Evolutionary conservation across 1,140 invertebrate genomes (phyloP).

Genomic region (Calephelis virginiensis): DNA sequence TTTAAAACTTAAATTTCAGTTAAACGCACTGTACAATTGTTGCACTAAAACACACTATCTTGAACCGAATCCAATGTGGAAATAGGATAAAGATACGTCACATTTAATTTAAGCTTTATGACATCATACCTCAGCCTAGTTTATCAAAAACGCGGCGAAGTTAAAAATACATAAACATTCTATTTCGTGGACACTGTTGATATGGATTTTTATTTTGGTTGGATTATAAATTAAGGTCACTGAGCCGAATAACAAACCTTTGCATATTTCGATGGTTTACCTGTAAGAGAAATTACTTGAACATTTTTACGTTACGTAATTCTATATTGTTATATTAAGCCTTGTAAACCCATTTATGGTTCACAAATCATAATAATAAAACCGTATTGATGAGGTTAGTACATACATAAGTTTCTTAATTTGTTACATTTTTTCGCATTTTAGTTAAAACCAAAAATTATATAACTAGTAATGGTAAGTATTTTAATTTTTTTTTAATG

Average conservation of each 20-base stretch:
- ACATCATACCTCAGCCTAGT: constrained; percentile 62
- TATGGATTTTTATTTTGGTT: constrained; percentile 36
- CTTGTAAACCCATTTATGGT: too few species aligned
- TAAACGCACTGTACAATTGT: constrained; percentile 18
- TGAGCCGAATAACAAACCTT: constrained; percentile 16
- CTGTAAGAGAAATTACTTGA: background rate
- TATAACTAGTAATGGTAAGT: too few species aligned
- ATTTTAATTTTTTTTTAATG: too few species aligned
- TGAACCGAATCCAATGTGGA: constrained; percentile 46
- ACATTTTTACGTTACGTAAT: background rate
- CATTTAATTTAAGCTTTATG: constrained; percentile 69
- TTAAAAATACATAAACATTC: constrained; percentile 46
- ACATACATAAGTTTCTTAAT: too few species aligned
- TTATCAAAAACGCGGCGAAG: constrained; percentile 42
- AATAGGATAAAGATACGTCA: constrained; percentile 57
- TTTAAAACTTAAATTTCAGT: constrained; percentile 27
- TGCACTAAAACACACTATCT: constrained; percentile 23
- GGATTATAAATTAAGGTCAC: constrained; percentile 49
- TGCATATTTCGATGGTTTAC: constrained; percentile 19
- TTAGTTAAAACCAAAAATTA: too few species aligned
- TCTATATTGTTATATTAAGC: too few species aligned
- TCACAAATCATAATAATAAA: too few species aligned
- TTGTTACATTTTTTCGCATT: too few species aligned
- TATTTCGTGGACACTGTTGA: background rate
- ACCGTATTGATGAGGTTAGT: too few species aligned